A percentile compares a stretch with the other conserved stretches of the same genome.
Evolutionary conservation across 1,140 invertebrate genomes (phyloP).

Genomic region (Sarcophaga peregrina): DNA sequence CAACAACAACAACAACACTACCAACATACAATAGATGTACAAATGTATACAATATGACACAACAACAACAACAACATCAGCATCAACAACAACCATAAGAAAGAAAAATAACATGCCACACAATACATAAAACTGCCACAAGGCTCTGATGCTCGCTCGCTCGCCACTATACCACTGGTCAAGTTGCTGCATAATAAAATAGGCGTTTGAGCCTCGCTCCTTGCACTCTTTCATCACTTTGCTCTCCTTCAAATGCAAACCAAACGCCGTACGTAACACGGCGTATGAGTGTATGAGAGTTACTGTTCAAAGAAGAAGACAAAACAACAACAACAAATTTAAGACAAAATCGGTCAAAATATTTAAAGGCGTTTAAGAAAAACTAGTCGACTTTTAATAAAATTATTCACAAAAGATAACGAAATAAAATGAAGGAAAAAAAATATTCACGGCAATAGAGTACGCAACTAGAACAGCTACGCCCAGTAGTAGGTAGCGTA

Average conservation of each 20-base stretch:
- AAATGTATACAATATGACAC: neutral
- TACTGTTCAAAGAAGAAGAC: neutral
- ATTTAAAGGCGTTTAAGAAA: constrained; percentile 37
- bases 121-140: constrained; percentile 33
- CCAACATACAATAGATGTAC: neutral
- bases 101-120: constrained; percentile 39
- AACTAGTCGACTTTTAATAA: constrained; percentile 23
- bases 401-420: constrained; percentile 8
- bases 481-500: too few species aligned
- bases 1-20: constrained; percentile 6
- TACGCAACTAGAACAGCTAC: neutral
- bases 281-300: neutral
- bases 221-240: too few species aligned
- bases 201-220: too few species aligned
- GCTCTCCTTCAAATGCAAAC: neutral
- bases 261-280: neutral
- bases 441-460: neutral
- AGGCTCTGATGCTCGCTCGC: neutral
- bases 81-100: constrained; percentile 14
- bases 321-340: neutral
- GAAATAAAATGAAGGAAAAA: neutral
- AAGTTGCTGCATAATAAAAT: neutral
- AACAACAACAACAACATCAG: constrained; percentile 7
- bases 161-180: neutral
- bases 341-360: constrained; percentile 24